Conservation (phyloP, 2,888 invertebrate genomes). For the Coleophora flavipennella region DNA sequence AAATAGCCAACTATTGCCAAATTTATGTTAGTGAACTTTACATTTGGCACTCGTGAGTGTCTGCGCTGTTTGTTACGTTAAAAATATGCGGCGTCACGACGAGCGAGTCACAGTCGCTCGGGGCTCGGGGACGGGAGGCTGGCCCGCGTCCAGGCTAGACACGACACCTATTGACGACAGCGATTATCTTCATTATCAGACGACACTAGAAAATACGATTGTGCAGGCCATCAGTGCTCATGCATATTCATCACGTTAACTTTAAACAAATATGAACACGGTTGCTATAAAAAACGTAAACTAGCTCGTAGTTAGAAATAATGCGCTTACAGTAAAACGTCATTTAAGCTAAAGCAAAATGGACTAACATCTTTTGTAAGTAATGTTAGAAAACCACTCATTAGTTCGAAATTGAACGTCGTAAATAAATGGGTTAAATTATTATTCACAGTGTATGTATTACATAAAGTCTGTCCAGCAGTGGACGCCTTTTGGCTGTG, state of each 20-base stretch:
- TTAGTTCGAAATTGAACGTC: too few relatives aligned
- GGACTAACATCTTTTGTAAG: too few relatives aligned
- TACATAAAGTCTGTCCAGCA: too few relatives aligned
- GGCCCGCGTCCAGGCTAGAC: conserved; percentile 49
- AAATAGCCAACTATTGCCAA: conserved; percentile 62
- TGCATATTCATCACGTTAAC: background rate
- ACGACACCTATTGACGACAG: conserved; percentile 24
- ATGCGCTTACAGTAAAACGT: too few relatives aligned
- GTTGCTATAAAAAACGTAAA: too few relatives aligned
- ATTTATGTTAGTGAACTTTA: conserved; percentile 70
- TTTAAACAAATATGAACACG: background rate
- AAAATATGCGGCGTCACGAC: conserved; percentile 71
- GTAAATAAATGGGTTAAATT: too few relatives aligned
- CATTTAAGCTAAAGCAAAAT: too few relatives aligned
- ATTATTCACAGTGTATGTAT: too few relatives aligned
- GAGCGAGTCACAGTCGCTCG: conserved; percentile 53
- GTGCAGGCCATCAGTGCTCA: background rate
- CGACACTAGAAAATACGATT: background rate
- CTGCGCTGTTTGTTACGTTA: conserved; percentile 66
- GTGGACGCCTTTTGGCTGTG: too few relatives aligned
- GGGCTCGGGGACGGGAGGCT: conserved; percentile 34
- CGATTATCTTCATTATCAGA: conserved; percentile 20
- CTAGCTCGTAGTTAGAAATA: too few relatives aligned
- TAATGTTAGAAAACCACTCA: too few relatives aligned
- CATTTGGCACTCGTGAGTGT: conserved; percentile 64